These are phyloP conservation scores for Pristionchus japonicus DNA, from an alignment of 2,888 invertebrate genomes.

Conservation along the genomic window DNA sequence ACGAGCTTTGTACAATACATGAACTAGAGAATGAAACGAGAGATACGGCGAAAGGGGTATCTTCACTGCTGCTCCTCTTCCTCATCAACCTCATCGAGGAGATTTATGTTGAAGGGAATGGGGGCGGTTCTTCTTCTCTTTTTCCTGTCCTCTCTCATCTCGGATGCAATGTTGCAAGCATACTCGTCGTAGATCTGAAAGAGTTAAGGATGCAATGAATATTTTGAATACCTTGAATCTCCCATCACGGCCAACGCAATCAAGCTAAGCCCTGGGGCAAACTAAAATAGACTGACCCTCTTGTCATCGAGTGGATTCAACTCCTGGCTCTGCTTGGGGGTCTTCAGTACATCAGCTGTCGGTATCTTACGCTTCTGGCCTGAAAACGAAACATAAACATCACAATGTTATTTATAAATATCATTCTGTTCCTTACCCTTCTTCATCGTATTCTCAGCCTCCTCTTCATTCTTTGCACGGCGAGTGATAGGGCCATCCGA, in stretches of 20 bases:
- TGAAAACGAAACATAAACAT: background rate
- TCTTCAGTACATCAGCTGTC: constrained; percentile 46
- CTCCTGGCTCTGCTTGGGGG: constrained; percentile 53
- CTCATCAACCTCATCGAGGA: constrained; percentile 56
- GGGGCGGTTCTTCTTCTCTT: constrained; percentile 60
- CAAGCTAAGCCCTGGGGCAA: constrained; percentile 2
- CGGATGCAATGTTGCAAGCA: constrained; percentile 63
- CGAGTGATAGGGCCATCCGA: constrained; percentile 47
- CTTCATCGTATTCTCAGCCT: background rate
- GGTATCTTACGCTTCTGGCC: background rate
- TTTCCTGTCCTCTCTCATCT: constrained; percentile 53
- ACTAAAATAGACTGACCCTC: constrained; percentile 49
- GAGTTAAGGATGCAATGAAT: background rate
- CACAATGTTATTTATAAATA: background rate
- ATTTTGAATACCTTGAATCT: too few relatives aligned
- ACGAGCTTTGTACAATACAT: constrained; percentile 3
- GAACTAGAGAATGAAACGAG: background rate
- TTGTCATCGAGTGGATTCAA: constrained; percentile 58
- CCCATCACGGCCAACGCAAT: too few relatives aligned
- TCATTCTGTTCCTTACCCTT: background rate
- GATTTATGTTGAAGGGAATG: constrained; percentile 62
- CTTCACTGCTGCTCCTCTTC: constrained; percentile 46
- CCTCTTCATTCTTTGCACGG: background rate
- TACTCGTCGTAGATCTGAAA: constrained; percentile 65
- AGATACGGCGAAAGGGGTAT: background rate